These are phyloP conservation scores for Ecdyonurus torrentis DNA, from an alignment of 2,888 invertebrate species.

Conservation along the genomic window DNA sequence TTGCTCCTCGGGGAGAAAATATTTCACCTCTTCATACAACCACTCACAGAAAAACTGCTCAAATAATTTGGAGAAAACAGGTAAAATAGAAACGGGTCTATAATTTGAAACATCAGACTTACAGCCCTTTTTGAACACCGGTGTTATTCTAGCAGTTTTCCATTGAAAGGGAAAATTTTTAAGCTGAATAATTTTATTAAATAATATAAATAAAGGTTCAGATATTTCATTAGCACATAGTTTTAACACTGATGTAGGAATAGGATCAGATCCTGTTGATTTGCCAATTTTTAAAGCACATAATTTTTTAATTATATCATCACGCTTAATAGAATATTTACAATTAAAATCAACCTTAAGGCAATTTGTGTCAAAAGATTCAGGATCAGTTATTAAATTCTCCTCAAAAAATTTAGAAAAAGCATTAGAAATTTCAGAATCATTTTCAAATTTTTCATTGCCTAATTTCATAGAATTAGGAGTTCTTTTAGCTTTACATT, in stretches of 20 bases:
- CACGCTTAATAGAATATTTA: neutral
- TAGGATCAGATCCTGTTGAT: neutral
- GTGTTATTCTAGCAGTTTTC: neutral
- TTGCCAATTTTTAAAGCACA: neutral
- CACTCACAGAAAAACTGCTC: neutral
- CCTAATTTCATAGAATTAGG: neutral
- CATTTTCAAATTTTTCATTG: neutral
- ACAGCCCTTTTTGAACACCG: neutral
- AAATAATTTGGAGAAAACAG: neutral
- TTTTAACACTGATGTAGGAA: neutral
- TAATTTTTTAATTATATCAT: neutral
- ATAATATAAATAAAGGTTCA: neutral
- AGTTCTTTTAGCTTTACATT: neutral
- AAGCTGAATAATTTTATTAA: neutral
- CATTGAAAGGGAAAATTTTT: neutral
- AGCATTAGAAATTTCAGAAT: neutral
- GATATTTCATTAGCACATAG: neutral
- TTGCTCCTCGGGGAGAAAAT: neutral
- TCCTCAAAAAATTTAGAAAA: neutral
- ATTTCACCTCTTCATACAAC: neutral
- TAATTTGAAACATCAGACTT: neutral
- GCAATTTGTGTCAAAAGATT: neutral
- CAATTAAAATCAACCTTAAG: neutral
- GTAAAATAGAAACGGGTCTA: conserved; percentile 1
- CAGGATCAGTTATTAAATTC: neutral